These are phyloP conservation scores for Pluvianellus socialis DNA, from an alignment of 2,113 vertebrate genomes.

Conservation along the genomic window DNA sequence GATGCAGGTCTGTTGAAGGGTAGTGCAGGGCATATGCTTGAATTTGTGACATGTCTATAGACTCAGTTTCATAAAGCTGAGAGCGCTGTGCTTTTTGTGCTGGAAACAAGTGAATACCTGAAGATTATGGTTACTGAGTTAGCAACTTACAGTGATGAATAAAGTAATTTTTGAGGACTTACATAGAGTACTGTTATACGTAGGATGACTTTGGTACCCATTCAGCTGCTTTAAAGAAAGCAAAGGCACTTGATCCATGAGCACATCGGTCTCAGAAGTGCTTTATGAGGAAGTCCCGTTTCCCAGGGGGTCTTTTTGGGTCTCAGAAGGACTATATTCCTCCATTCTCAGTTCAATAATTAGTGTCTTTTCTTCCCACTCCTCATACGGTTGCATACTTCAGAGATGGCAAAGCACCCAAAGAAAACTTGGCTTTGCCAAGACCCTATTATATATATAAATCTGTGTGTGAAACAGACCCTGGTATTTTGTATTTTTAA, in stretches of 20 bases:
- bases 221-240: slow-evolving; percentile 6
- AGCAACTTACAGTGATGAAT: background rate
- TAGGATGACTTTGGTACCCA: background rate
- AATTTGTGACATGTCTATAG: background rate
- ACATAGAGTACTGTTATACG: background rate
- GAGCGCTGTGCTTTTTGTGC: background rate
- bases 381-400: slow-evolving; percentile 1
- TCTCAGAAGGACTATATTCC: background rate
- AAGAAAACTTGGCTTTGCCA: background rate
- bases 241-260: background rate
- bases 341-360: slow-evolving; percentile 44
- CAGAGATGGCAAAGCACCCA: background rate
- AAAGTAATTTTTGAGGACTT: slow-evolving; percentile 22
- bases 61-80: background rate
- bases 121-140: background rate
- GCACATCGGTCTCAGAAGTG: background rate
- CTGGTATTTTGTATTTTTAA: background rate
- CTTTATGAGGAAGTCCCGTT: background rate
- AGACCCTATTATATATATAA: background rate
- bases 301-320: slow-evolving; percentile 22
- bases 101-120: background rate
- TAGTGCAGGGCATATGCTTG: background rate
- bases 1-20: background rate
- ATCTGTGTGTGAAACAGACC: background rate
- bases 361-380: slow-evolving; percentile 14